These are phyloP conservation scores for Pogonognathellus flavescens DNA, from an alignment of 1,140 invertebrate genomes.

Conservation along the genomic window DNA sequence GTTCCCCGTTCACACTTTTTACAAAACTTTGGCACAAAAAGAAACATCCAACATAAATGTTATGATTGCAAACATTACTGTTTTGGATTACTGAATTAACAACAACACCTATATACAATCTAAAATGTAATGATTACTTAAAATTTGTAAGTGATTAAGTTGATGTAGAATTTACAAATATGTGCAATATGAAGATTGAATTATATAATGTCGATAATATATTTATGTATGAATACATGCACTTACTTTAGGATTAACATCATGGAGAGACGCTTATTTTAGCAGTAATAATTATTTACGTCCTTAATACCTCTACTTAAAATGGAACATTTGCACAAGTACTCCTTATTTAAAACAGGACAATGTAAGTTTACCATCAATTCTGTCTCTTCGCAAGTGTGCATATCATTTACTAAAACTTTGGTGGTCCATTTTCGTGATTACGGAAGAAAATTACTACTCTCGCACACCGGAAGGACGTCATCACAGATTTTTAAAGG, in stretches of 20 bases:
- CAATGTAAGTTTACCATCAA: neutral
- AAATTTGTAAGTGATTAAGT: too few relatives aligned
- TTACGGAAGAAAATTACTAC: neutral
- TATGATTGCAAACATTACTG: slow-evolving; percentile 30
- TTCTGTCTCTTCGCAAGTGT: neutral
- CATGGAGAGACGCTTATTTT: too few relatives aligned
- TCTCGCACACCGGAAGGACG: slow-evolving; percentile 31
- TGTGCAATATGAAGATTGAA: too few relatives aligned
- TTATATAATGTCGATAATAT: too few relatives aligned
- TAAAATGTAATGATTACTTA: neutral
- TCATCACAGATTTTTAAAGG: slow-evolving; percentile 53
- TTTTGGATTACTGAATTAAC: neutral
- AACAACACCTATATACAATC: neutral
- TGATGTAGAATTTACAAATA: too few relatives aligned
- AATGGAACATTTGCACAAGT: too few relatives aligned
- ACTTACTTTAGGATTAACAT: too few relatives aligned
- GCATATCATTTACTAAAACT: neutral
- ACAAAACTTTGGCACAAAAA: slow-evolving; percentile 43
- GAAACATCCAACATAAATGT: slow-evolving; percentile 25
- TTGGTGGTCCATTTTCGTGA: slow-evolving; percentile 17
- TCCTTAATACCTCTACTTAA: too few relatives aligned
- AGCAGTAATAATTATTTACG: too few relatives aligned
- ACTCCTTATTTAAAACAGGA: too few relatives aligned
- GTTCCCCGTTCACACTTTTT: neutral
- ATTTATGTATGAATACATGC: too few relatives aligned